Evolutionary conservation across 2,113 vertebrate species (phyloP).

Genomic region (Amazona guildingii): DNA sequence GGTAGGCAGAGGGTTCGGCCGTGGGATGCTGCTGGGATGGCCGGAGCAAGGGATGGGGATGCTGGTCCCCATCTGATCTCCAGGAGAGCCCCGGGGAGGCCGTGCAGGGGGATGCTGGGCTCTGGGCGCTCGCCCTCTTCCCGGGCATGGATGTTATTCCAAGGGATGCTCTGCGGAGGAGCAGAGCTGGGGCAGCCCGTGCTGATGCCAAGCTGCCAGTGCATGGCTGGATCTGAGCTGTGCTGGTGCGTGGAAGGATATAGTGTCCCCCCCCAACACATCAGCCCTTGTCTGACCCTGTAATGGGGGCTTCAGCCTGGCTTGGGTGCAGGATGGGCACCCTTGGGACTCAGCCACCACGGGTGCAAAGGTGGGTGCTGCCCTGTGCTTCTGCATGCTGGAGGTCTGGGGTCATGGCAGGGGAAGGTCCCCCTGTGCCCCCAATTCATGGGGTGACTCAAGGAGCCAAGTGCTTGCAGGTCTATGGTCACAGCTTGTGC

Average conservation of each 20-base stretch:
- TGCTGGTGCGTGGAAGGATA: rapidly evolving
- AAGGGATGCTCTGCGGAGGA: background rate
- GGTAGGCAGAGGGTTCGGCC: background rate
- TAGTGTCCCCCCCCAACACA: background rate
- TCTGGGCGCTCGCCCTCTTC: background rate
- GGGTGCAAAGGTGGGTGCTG: background rate
- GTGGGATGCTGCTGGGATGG: background rate
- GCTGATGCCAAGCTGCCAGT: background rate
- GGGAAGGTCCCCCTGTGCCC: background rate
- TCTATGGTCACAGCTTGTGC: background rate
- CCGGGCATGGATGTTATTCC: rapidly evolving
- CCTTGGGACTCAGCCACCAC: rapidly evolving
- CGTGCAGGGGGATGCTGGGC: background rate
- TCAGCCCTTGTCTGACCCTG: background rate
- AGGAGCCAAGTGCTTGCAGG: background rate
- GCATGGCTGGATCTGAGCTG: background rate
- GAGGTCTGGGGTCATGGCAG: background rate
- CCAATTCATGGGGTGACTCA: rapidly evolving
- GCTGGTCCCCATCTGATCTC: background rate
- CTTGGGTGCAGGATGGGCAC: background rate
- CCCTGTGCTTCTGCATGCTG: background rate
- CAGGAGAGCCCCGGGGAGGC: background rate
- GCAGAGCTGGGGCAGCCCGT: background rate
- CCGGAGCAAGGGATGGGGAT: background rate
- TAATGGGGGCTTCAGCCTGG: background rate